Base-by-base conservation (phyloP, 2,888 invertebrate species). In the Idaea aversata region DNA sequence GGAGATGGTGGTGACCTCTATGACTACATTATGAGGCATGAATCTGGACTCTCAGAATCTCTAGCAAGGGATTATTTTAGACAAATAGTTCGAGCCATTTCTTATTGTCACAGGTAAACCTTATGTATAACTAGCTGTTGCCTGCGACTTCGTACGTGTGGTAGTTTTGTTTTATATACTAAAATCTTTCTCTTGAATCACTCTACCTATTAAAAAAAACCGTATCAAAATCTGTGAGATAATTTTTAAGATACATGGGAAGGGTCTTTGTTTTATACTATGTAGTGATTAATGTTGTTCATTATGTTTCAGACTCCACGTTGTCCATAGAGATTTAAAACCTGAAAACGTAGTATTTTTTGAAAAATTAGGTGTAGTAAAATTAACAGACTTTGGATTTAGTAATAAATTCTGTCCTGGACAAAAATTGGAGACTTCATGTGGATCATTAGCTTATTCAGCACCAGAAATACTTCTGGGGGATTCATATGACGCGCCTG, bases 281-380 rank as follows among this genome's bases (percentile, higher is more conserved):
- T n/a, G n/a, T n/a, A n/a, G n/a, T n/a, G n/a, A n/a, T n/a, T n/a
- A n/a, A n/a, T n/a, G n/a, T n/a, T n/a, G n/a, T n/a, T n/a, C 62
- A 62, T 67, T 72, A 72, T 73, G 59, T 87, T 88, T 63, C 88
- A 93, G 93, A 79, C 90, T 95, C 87, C 95, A 95, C 88, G 95
- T 95, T 71, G 95, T 95, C 61, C 95, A 95, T 78, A 95, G 99
- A 74, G 99, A 99, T 93, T 94, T 99, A 74, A 99, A 99, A 92
- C 99, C 99, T 15, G 99, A 99, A 91, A 99, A 99, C 94, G 99
- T 99, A 68, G 99, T 99, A 63, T 99, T 99, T 93, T 99, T 99
- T 89, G 98, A 99, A 91, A 98, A 98, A 91, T 94, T 98, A 79
- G 98, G 98, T 67, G 95, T 98, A 86, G 99, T 99, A 47, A 99